Evolutionary conservation across 2,888 invertebrate species (phyloP), one percentile per base, ranked within the genome.

Genomic region (Hydriomena furcata): DNA sequence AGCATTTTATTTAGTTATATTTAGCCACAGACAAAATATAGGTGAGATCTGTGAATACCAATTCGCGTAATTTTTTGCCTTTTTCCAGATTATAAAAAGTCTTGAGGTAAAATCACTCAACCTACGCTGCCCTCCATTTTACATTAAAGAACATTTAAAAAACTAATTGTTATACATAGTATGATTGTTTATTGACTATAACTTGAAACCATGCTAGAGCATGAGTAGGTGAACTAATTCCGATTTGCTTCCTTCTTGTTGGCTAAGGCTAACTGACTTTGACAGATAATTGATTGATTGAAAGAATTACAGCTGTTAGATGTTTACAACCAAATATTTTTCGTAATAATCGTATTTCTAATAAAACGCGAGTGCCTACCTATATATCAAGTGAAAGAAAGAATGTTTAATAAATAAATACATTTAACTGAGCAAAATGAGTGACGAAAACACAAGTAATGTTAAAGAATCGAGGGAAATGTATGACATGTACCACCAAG

Each of bases 401-500:
- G 32, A 20, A 40, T 30, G 28, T 28, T 12, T n/a, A 2, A 12
- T 24, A 23, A 12, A 3, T 25, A 5, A 31, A 21, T 25, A 7
- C 5, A 24, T 17, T 4, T 5, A 37, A 3, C 7, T 6, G 12
- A 34, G 1, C 42, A 75, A 37, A 52, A 88, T 87, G 87, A 75
- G 65, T 65, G 81, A 83, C 55, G 80, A 82, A 54, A 71, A 56
- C 42, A 77, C 66, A 55, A 74, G 65, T 40, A 76, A 78, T 66
- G 61, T 64, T 84, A 93, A 75, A 84, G 94, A 74, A 91, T 92
- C 80, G 78, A 93, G 88, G 91, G 94, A 94, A 75, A 84, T 94
- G 48, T 93, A 95, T 77, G 93, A 94, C 32, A 92, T 94, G 63
- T 95, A 95, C 76, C 94, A 96, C 71, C 95, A 96, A 77, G 98